Conservation (phyloP, 2,888 invertebrate species). For the Philhelius pedissequus region DNA sequence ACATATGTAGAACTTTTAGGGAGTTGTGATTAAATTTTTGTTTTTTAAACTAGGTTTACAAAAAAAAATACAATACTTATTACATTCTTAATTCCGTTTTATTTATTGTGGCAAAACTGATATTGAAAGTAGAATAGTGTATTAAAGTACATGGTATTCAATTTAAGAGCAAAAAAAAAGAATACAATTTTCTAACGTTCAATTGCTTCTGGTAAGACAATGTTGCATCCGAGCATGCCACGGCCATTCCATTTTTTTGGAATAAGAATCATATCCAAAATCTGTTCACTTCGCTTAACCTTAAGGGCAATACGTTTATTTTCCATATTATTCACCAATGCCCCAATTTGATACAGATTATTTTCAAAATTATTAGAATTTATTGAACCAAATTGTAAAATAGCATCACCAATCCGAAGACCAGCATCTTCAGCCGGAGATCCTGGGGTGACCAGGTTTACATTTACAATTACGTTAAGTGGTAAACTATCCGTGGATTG, state of each 20-base stretch:
- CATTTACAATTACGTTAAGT: conserved; percentile 82
- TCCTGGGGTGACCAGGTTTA: conserved; percentile 86
- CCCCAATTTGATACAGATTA: conserved; percentile 84
- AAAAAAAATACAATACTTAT: too few relatives aligned
- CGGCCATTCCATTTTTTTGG: conserved; percentile 89
- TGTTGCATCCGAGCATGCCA: conserved; percentile 88
- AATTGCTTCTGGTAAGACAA: conserved; percentile 77
- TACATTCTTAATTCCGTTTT: too few relatives aligned
- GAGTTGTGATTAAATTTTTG: too few relatives aligned
- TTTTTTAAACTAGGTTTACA: too few relatives aligned
- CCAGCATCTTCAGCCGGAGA: conserved; percentile 93
- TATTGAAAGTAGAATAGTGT: too few relatives aligned
- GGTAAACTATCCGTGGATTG: conserved; percentile 42
- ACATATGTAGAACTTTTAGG: too few relatives aligned
- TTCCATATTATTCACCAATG: conserved; percentile 83
- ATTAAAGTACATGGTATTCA: too few relatives aligned
- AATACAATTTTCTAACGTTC: conserved; percentile 57
- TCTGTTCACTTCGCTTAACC: conserved; percentile 80
- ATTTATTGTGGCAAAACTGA: too few relatives aligned
- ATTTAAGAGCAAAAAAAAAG: too few relatives aligned
- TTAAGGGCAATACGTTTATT: conserved; percentile 80
- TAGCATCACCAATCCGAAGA: conserved; percentile 83
- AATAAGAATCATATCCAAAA: conserved; percentile 82
- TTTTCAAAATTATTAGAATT: conserved; percentile 85
- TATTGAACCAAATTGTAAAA: conserved; percentile 89